Evolutionary conservation across 1,140 invertebrate genomes (phyloP).

Genomic region (Hesperophylax magnus): DNA sequence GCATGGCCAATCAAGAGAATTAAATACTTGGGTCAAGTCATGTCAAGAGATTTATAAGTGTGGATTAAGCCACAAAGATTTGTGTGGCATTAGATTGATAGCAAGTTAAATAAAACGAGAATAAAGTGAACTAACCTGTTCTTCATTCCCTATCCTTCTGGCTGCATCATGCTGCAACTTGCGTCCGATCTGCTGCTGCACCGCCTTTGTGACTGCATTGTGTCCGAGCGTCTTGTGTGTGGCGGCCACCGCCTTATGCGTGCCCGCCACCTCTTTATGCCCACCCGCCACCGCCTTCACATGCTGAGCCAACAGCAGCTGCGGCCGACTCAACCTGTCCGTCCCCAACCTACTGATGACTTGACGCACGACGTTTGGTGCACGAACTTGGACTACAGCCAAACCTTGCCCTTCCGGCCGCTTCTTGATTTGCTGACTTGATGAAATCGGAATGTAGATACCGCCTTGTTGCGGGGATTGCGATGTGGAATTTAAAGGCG

Average conservation of each 20-base stretch:
- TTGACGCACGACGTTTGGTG: background rate
- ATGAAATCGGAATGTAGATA: conserved; percentile 10
- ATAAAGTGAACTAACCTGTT: conserved; percentile 6
- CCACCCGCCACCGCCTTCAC: background rate
- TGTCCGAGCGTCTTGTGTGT: background rate
- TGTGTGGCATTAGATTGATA: too few relatives aligned
- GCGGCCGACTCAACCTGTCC: conserved; percentile 1
- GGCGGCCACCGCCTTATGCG: background rate
- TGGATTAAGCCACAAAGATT: too few relatives aligned
- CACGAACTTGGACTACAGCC: background rate
- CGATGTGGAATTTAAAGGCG: background rate
- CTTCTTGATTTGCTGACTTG: conserved; percentile 3
- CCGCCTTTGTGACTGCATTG: background rate
- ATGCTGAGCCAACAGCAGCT: background rate
- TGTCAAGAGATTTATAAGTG: too few relatives aligned
- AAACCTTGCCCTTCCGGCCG: background rate
- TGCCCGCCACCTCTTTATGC: conserved; percentile 8
- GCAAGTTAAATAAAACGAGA: too few relatives aligned
- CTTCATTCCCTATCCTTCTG: conserved; percentile 15
- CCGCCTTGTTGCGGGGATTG: conserved; percentile 7
- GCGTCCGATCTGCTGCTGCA: conserved; percentile 16
- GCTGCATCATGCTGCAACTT: conserved; percentile 11
- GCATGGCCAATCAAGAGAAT: too few relatives aligned
- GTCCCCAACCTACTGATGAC: background rate
- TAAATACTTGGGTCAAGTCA: too few relatives aligned